Evolutionary conservation across 1,140 invertebrate species (phyloP).

Genomic region (Aporrectodea caliginosa): DNA sequence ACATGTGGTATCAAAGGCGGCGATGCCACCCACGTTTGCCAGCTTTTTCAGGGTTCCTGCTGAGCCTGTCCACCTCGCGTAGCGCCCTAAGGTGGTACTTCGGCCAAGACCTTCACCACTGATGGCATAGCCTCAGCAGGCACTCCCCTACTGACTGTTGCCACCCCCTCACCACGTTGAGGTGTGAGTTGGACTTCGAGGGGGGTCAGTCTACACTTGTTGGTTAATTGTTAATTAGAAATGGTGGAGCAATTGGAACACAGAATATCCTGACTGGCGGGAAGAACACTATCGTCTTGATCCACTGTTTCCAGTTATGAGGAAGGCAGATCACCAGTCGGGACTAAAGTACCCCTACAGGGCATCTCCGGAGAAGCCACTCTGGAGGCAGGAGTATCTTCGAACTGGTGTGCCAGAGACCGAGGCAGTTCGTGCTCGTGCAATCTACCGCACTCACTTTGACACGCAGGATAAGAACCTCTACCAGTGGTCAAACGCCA

Average conservation of each 20-base stretch:
- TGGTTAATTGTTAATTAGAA: no score
- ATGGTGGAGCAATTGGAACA: slow-evolving; percentile 30
- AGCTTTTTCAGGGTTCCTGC: no score
- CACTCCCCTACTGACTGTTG: no score
- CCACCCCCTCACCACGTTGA: no score
- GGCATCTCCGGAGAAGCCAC: slow-evolving; percentile 8
- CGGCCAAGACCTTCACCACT: no score
- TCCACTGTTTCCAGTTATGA: slow-evolving; percentile 14
- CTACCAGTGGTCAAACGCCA: slow-evolving; percentile 19
- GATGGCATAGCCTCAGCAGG: no score
- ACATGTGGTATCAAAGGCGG: no score
- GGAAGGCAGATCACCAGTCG: slow-evolving; percentile 21
- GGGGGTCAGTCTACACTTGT: no score
- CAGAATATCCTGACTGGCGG: slow-evolving; percentile 21
- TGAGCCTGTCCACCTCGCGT: no score
- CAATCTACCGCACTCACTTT: slow-evolving; percentile 10
- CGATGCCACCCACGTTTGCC: no score
- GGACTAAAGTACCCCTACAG: slow-evolving; percentile 14
- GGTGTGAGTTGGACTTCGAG: no score
- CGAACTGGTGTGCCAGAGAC: slow-evolving; percentile 7
- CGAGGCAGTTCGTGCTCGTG: slow-evolving; percentile 19
- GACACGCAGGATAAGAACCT: background rate
- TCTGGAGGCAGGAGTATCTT: slow-evolving; percentile 25
- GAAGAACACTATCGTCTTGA: slow-evolving; percentile 24
- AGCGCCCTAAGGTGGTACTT: no score